phyloP scores from a whole-genome alignment of 2,888 invertebrate species.

The Actias luna region DNA sequence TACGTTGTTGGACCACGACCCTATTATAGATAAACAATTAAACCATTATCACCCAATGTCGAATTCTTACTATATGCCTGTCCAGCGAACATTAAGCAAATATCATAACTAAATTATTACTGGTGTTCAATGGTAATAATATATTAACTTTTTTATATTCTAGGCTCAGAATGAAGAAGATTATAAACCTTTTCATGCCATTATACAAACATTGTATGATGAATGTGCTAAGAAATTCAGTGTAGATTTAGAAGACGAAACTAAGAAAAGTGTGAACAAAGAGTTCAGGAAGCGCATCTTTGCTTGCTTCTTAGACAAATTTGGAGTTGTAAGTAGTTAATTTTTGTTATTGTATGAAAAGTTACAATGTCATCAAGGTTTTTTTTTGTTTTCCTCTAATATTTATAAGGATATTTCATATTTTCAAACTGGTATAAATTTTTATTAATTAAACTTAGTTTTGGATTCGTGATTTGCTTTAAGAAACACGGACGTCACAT shows the following conservation, averaged over 20 bases:
- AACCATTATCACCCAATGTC: neutral
- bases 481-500: neutral
- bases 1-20: neutral
- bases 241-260: neutral
- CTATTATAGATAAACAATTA: neutral
- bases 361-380: neutral
- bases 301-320: neutral
- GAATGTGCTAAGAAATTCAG: slow-evolving; percentile 5
- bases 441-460: neutral
- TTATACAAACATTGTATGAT: neutral
- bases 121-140: neutral
- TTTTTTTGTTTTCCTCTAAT: too few relatives aligned
- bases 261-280: neutral
- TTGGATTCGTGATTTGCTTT: neutral
- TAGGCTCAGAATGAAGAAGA: neutral
- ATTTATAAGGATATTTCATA: neutral
- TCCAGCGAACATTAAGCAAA: neutral
- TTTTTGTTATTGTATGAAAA: neutral
- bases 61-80: neutral
- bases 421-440: neutral
- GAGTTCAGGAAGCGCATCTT: neutral
- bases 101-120: neutral
- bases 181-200: neutral
- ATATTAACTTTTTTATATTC: neutral
- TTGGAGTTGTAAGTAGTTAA: slow-evolving; percentile 12